Conservation (phyloP, 2,888 invertebrate genomes). For the Lymantria dispar region DNA sequence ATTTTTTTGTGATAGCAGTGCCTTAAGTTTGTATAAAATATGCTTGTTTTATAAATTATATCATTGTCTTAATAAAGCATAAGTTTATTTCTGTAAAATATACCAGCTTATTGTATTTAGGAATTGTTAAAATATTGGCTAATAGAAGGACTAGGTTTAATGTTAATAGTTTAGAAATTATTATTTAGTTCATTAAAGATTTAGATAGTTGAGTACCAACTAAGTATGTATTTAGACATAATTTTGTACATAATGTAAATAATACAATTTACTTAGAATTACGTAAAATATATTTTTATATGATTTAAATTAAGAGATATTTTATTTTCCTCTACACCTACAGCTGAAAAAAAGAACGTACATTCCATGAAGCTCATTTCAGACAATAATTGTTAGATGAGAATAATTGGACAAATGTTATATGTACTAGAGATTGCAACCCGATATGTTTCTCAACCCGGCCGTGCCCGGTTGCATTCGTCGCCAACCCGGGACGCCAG, state of each 20-base stretch:
- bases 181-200: too few species aligned
- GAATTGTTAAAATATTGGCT: not conserved
- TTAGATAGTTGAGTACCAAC: not conserved
- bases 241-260: conserved; percentile 35
- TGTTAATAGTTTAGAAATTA: not conserved
- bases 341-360: too few species aligned
- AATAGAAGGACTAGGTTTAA: not conserved
- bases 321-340: conserved; percentile 5
- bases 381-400: too few species aligned
- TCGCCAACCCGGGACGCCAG: too few species aligned
- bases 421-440: too few species aligned
- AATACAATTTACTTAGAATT: conserved; percentile 28
- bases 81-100: conserved; percentile 3
- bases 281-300: conserved; percentile 34
- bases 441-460: too few species aligned
- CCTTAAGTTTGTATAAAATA: conserved; percentile 43
- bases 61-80: not conserved
- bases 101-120: conserved; percentile 3
- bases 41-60: conserved; percentile 7
- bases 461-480: too few species aligned
- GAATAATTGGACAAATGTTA: too few species aligned
- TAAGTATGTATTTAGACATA: conserved; percentile 2
- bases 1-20: conserved; percentile 66
- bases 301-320: conserved; percentile 10
- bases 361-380: too few species aligned